phyloP scores from a whole-genome alignment of 2,888 invertebrate genomes.

The Andrena bucephala region DNA sequence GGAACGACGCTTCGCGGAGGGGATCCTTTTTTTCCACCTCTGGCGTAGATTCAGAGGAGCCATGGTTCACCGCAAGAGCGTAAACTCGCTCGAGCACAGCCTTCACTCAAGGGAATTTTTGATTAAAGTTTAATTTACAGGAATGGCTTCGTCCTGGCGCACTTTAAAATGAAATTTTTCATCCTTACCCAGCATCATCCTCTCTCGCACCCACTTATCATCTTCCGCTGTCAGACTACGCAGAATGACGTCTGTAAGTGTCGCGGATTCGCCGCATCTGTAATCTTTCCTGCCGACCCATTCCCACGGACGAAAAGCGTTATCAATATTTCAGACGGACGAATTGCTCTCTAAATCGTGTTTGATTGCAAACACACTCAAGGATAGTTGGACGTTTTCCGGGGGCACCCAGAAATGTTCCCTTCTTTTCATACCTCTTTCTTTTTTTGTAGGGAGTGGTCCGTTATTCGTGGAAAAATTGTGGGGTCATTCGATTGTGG shows the following conservation, averaged over 20 bases:
- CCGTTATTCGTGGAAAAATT: not conserved
- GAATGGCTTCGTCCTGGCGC: conserved; percentile 53
- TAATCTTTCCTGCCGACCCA: conserved; percentile 10
- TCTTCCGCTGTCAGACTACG: conserved; percentile 17
- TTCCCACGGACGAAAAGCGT: not conserved
- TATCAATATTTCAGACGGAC: conserved; percentile 19
- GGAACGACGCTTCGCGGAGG: not conserved
- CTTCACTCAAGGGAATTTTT: conserved; percentile 66
- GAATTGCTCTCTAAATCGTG: not conserved
- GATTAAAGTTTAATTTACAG: conserved; percentile 73
- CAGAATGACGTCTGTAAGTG: conserved; percentile 53
- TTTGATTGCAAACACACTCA: not conserved
- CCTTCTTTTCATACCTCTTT: not conserved
- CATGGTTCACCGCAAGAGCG: conserved; percentile 57
- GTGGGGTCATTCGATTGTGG: no score
- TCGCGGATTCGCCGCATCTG: conserved; percentile 40
- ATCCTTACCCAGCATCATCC: conserved; percentile 30
- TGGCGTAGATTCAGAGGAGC: conserved; percentile 36
- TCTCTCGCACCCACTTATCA: conserved; percentile 42
- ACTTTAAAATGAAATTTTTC: conserved; percentile 71
- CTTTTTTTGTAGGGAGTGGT: not conserved
- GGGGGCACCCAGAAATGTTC: not conserved
- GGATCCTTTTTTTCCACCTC: not conserved
- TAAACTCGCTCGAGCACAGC: conserved; percentile 42
- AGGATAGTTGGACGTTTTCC: not conserved